Evolutionary conservation across 1,140 invertebrate species (phyloP), one percentile per base, ranked within the genome.

Genomic region (Nebria ingens): DNA sequence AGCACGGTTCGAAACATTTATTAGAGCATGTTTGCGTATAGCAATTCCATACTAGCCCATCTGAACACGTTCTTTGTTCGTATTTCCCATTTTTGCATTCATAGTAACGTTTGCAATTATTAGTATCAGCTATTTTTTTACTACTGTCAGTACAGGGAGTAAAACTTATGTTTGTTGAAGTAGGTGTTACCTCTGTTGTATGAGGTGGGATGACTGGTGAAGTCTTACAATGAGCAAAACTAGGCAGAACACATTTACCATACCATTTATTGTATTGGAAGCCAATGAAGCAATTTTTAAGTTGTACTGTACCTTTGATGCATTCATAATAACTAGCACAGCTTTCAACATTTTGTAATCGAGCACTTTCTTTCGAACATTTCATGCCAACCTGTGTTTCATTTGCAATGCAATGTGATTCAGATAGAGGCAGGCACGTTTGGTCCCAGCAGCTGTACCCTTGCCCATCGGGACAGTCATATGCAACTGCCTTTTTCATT

Each of bases 231-330:
- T 45, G 40, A 45, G 40, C 9, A 17, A 11, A 17, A 17, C 3
- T 12, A 17, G 17, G 3, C 4, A 45, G 15, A 12, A 45, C 40
- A 17, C 40, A 45, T 9, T 45, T 9, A 11, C 15, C 6, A 17
- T 45, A 45, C 40, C 40, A 45, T 45, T 17, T 45, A 17, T 45
- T 45, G 17, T 45, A 45, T 45, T 45, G 3, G 15, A 45, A 45
- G 4, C 40, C 40, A 45, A 17, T 9, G 40, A 45, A 45, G 17
- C 40, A 45, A 17, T 45, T 12, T 45, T 45, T 9, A 12, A 4
- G 9, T 6, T 17, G 9, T 45, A 45, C 40, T 45, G 4, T 17
- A 12, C 40, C 40, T 4, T 45, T 45, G 40, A 11, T 17, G 40
- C 40, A 45, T 17, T 45, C 9, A 45, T 11, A 45, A 45, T 45